Percentiles rank a stretch among this genome's conserved stretches.
Conservation (phyloP, 2,797 vertebrate species). For the Xenentodon cancila region DNA sequence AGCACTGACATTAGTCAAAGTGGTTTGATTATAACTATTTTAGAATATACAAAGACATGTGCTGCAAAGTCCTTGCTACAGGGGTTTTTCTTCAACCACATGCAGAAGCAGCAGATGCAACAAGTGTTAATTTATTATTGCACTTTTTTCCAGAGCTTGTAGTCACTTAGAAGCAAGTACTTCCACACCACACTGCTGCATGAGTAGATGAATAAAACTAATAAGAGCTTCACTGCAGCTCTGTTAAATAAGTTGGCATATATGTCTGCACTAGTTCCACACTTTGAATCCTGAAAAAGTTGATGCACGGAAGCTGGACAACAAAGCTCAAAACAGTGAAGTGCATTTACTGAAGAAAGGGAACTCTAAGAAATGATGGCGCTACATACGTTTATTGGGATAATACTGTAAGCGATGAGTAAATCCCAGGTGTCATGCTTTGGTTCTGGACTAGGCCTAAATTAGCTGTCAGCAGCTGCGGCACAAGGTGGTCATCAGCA, state of each 20-base stretch:
- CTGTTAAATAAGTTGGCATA: too few species aligned
- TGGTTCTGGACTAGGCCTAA: conserved; percentile 17
- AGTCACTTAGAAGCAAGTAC: not conserved
- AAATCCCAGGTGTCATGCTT: not conserved
- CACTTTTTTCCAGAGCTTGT: too few species aligned
- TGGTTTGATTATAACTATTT: too few species aligned
- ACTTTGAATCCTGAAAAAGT: not conserved
- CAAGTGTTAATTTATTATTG: too few species aligned
- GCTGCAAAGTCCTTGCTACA: too few species aligned
- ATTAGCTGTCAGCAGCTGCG: conserved; percentile 16
- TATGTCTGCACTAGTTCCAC: not conserved
- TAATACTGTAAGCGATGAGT: not conserved
- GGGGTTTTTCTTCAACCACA: too few species aligned
- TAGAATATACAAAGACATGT: too few species aligned
- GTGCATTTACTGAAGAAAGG: not conserved
- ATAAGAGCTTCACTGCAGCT: not conserved
- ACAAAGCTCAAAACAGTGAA: not conserved
- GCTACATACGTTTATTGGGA: not conserved
- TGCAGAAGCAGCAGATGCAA: too few species aligned
- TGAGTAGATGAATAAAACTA: not conserved
- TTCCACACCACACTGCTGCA: not conserved
- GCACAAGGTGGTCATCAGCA: conserved; percentile 23
- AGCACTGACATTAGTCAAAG: too few species aligned
- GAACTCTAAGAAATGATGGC: not conserved
- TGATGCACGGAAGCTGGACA: not conserved